phyloP scores from a whole-genome alignment of 2,797 vertebrate genomes.

The Centroberyx gerrardi region DNA sequence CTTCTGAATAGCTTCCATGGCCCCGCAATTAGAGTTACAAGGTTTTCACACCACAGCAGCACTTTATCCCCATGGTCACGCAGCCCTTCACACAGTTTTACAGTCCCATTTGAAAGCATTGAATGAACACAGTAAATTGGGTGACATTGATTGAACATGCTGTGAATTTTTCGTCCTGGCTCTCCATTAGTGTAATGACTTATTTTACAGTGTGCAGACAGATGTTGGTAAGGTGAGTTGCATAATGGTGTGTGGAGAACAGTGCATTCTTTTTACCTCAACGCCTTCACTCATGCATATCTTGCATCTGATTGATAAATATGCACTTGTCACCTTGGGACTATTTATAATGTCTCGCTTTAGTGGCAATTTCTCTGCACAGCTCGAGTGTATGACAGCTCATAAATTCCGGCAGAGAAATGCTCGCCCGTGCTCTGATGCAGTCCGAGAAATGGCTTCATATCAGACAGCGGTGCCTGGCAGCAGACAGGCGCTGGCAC shows the following conservation, averaged over 20 bases:
- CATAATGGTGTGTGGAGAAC: background rate
- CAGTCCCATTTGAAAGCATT: conserved; percentile 20
- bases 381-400: conserved; percentile 51
- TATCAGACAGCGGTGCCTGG: conserved; percentile 34
- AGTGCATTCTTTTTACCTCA: background rate
- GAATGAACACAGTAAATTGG: conserved; percentile 12
- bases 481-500: conserved; percentile 60
- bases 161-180: conserved; percentile 3
- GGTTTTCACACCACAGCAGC: background rate
- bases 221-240: conserved; percentile 10
- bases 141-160: conserved; percentile 22
- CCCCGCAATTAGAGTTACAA: background rate
- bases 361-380: conserved; percentile 40
- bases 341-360: conserved; percentile 54
- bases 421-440: conserved; percentile 45
- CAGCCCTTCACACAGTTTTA: conserved; percentile 36
- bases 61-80: too few relatives aligned
- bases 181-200: conserved; percentile 42
- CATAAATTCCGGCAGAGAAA: conserved; percentile 57
- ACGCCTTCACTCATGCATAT: conserved; percentile 15
- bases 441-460: conserved; percentile 48
- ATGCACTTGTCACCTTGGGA: conserved; percentile 24
- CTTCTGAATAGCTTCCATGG: conserved; percentile 12
- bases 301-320: conserved; percentile 42
- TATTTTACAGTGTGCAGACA: conserved; percentile 10